Base-by-base conservation (phyloP, 2,113 vertebrate species). In the Bungarus multicinctus region DNA sequence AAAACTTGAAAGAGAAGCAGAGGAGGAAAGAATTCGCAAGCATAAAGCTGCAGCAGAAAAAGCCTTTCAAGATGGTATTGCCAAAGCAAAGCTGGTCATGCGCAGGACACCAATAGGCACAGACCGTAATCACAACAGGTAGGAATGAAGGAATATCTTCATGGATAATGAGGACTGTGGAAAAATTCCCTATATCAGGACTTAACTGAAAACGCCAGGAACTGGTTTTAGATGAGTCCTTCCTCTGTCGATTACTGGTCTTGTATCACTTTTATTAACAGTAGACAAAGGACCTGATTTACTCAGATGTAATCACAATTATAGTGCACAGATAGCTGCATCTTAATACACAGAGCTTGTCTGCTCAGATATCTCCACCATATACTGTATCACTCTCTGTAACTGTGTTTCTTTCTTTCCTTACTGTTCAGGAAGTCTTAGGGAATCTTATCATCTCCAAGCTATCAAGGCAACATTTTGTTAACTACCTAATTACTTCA, bases 41-140 rank as follows among this genome's bases (percentile, higher is more conserved):
- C 99, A 99, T 93, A 98, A 98, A 95, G 99, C 98, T 10, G 96
- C 98, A 8, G 97, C 98, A 1, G 99, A 99, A 96, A 98, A 98
- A 91, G 98, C 98, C 18, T 99, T 99, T 91, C 99, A 99, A 92
- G 99, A 99, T 0, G 99, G 99, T 4, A 98, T 99, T 69, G 97
- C 98, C 94, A 99, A 98, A 96, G 98, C 99, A 0, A 99, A 98
- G 87, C 98, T 99, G 1, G 98, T 99, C 89, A 95, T 99, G 97
- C 98, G 99, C 54, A 97, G 99, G 95, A 97, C 97, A 0, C 99
- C 99, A 0, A 94, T 99, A 45, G 99, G 99, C 55, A 99, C 99
- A 0, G 99, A 99, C 93, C 98, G 99, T 45, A 99, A 99, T 93
- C 99, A 99, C 91, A 99, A 99, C 97, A 98, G 99, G 98, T 99